Evolutionary conservation across 2,797 vertebrate species (phyloP).

Genomic region (Astyanax mexicanus): DNA sequence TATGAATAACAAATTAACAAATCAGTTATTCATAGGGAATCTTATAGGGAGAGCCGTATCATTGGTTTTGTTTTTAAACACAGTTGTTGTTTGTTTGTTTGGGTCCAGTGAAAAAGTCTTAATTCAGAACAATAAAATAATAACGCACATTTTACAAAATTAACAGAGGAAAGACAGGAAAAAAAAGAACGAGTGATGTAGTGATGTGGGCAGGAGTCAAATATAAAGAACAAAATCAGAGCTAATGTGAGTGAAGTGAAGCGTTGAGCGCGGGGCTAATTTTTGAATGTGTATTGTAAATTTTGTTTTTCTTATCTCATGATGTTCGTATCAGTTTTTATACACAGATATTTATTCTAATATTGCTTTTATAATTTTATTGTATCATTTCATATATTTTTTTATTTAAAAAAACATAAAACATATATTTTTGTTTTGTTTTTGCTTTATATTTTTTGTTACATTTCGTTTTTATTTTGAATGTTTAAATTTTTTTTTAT

Average conservation of each 20-base stretch:
- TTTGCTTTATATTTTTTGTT: no score
- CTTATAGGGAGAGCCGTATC: neutral
- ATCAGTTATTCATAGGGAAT: neutral
- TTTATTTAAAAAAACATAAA: neutral
- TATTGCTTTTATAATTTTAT: conserved; percentile 17
- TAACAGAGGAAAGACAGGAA: neutral
- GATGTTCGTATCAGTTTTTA: conserved; percentile 27
- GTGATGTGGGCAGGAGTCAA: neutral
- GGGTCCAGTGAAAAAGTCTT: neutral
- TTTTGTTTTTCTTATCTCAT: conserved; percentile 29
- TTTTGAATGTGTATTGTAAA: neutral
- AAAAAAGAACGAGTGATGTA: neutral
- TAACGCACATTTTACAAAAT: neutral
- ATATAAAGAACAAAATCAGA: neutral
- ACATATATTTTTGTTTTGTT: conserved; percentile 1
- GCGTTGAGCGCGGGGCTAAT: neutral
- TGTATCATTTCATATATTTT: conserved; percentile 18
- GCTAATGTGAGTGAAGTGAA: neutral
- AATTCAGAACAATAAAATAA: neutral
- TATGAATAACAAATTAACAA: no score
- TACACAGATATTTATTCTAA: conserved; percentile 17
- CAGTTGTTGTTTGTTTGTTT: neutral
- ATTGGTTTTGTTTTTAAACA: neutral
- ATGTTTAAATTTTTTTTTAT: conserved; percentile 15
- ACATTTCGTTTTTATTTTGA: conserved; percentile 15